These are phyloP conservation scores for Desoria tigrina DNA, from an alignment of 2,888 invertebrate species.

Conservation along the genomic window DNA sequence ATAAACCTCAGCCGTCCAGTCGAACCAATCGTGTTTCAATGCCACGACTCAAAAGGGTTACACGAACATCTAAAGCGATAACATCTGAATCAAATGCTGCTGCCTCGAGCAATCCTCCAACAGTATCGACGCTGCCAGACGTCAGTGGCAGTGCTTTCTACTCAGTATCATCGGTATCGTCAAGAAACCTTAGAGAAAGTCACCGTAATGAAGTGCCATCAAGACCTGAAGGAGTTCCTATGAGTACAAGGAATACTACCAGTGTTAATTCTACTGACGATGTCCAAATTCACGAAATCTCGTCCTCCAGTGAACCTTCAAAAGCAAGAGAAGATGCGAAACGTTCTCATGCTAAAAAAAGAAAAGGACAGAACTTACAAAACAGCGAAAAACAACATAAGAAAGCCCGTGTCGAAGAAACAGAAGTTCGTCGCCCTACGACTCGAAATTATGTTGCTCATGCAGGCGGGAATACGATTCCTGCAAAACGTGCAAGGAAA, in stretches of 20 bases:
- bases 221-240: no score
- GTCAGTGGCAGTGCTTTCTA: constrained; percentile 3
- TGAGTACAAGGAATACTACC: not conserved
- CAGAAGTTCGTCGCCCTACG: not conserved
- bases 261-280: constrained; percentile 36
- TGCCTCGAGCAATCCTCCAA: not conserved
- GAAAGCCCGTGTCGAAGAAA: not conserved
- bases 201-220: not conserved
- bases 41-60: no score
- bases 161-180: not conserved
- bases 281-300: constrained; percentile 51
- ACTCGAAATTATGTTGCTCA: not conserved
- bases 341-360: not conserved
- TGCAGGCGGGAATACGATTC: not conserved
- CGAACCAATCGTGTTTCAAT: not conserved
- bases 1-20: not conserved
- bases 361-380: not conserved
- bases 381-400: not conserved
- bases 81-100: no score
- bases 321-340: not conserved
- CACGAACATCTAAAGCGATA: no score
- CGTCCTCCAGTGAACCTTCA: constrained; percentile 46
- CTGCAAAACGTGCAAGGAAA: no score
- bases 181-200: not conserved
- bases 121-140: not conserved